Evolutionary conservation across 2,113 vertebrate genomes (phyloP), one percentile per base, ranked within the genome.

Genomic region (Oenanthe melanoleuca): DNA sequence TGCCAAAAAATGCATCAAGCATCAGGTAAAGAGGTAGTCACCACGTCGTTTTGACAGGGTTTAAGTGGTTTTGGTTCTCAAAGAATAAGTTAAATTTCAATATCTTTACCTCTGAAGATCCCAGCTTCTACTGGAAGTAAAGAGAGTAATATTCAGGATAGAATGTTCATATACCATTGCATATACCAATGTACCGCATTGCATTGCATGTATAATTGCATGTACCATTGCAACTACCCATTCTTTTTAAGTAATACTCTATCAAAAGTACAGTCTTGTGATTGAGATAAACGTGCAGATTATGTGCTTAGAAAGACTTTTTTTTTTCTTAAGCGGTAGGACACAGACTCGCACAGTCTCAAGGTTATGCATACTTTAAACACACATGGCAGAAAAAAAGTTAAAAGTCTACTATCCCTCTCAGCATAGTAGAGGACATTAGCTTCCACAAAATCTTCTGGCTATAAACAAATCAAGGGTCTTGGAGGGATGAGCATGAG

Each of bases 201-300:
- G 29, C 4, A 5, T 2, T 77, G 29, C 29, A 63, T 33, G 6
- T 22, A 42, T 17, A 47, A 52, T 17, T n/a, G 23, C 18, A 13
- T 11, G 14, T 53, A 78, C 19, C 37, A 14, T 2, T 42, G 29
- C 47, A 78, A 52, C 8, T 49, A 57, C 4, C 6, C 12, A 22
- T 17, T 64, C 29, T 26, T 44, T 11, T 38, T 59, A 63, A 82
- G 65, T 44, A 94, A 33, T 14, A 38, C 5, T 8, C 1, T 31
- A 50, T 12, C 2, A 1, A 21, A 72, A 67, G 31, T 42, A 6
- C 0, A 0, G 9, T 45, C 25, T 59, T 64, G 8, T 37, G 53
- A 88, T 9, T 28, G 14, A 86, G 8, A 86, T 14, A 45, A 0
- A 2, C 3, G 16, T 29, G 3, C 23, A 81, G 10, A 88, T 23